Percentiles rank a stretch among this genome's conserved stretches.
Conservation (phyloP, 2,888 invertebrate genomes). For the Drosophila falleni region DNA sequence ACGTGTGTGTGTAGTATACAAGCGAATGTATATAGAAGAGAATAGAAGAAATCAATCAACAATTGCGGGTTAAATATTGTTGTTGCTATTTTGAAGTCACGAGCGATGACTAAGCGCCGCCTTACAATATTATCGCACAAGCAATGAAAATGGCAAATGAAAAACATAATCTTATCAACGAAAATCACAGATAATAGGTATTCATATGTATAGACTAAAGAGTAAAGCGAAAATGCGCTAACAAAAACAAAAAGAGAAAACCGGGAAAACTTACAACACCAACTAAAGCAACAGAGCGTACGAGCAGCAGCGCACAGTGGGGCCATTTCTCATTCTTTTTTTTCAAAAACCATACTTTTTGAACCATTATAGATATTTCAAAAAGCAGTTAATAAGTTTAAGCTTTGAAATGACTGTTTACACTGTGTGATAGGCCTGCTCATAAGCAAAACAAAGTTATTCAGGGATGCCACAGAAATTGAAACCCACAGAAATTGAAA, state of each 20-base stretch:
- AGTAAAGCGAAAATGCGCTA: conserved; percentile 2
- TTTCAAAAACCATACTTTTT: too few species aligned
- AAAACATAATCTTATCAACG: conserved; percentile 50
- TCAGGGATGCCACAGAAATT: too few species aligned
- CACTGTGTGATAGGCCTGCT: too few species aligned
- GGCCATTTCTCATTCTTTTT: too few species aligned
- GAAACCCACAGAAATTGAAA: too few species aligned
- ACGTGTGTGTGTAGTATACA: too few species aligned
- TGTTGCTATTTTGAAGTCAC: conserved; percentile 24
- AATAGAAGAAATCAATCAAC: too few species aligned
- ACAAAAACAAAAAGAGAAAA: conserved; percentile 42
- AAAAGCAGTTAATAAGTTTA: too few species aligned
- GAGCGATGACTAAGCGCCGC: conserved; percentile 52
- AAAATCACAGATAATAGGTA: conserved; percentile 32
- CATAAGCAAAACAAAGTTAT: too few species aligned
- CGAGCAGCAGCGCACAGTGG: conserved; percentile 13
- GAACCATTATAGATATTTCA: too few species aligned
- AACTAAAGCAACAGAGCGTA: conserved; percentile 5
- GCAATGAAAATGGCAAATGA: conserved; percentile 33
- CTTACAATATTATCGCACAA: conserved; percentile 32
- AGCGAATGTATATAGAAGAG: too few species aligned
- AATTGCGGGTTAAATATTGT: conserved; percentile 20
- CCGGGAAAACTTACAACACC: conserved; percentile 46
- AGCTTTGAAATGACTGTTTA: too few species aligned
- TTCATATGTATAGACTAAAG: background rate